Base-by-base conservation (phyloP, 2,888 invertebrate genomes). In the Tenthredo scrophulariae region DNA sequence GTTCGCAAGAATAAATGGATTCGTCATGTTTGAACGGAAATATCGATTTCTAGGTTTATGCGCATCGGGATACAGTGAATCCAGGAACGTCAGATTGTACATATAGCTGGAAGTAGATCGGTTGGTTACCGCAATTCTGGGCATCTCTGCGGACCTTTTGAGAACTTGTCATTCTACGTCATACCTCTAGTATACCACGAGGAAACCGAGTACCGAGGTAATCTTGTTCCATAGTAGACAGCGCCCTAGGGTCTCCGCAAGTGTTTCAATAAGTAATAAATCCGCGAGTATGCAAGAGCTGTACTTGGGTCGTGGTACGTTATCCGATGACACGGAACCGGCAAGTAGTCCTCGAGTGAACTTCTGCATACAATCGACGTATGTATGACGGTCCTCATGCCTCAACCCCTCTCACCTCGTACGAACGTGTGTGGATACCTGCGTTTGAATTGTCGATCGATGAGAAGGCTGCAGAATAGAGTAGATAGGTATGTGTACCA, bases 241-340 rank as follows among this genome's bases (percentile, higher is more conserved):
- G 18, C 15, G 77, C 77, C 46, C 77, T 33, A 6, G 50, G 46
- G 18, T 77, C 26, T 50, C 33, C 15, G 29, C 50, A 50, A 77
- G 77, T 77, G 77, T 77, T 77, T 77, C 77, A 77, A 77, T 77
- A 77, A 77, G 77, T 77, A 77, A 77, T 77, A 77, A 77, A 77
- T 77, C 77, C 54, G 33, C 29, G 54, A 54, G 77, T 77, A 54
- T 77, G 46, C 77, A 54, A 77, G 77, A 54, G 50, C 26, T 54
- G 50, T 77, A n/a, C 54, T 54, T 40, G 77, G 46, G 33, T 54
- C 29, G 50, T 29, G 50, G 26, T 77, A 37, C 50, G 77, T 33
- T 54, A 77, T 54, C 54, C 77, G 77, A 77, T 77, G 77, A 54
- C 77, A 77, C 77, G 77, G 77, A 13, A 77, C 77, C 77, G 26